Percentiles rank a stretch among this genome's conserved stretches.
Conservation (phyloP, 2,797 vertebrate species). For the Thunnus albacares region DNA sequence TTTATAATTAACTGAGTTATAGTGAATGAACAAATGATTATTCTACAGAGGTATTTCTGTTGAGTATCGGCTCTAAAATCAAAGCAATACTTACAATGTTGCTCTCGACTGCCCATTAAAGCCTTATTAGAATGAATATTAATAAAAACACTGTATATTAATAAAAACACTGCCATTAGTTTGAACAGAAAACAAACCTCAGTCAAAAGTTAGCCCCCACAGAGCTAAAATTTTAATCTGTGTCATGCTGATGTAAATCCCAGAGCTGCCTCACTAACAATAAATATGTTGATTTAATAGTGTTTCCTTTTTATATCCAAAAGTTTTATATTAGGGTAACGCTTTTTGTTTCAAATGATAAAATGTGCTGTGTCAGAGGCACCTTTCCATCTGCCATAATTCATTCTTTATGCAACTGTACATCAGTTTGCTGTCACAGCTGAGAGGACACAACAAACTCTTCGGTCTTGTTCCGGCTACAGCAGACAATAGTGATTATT, state of each 20-base stretch:
- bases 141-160: neutral
- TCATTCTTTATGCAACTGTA: constrained; percentile 50
- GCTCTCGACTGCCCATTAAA: neutral
- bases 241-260: constrained; percentile 21
- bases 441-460: constrained; percentile 59
- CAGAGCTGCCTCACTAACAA: constrained; percentile 30
- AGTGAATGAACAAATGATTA: constrained; percentile 55
- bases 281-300: constrained; percentile 35
- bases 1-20: constrained; percentile 60
- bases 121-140: neutral
- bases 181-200: constrained; percentile 8
- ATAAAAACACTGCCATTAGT: neutral
- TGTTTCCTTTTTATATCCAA: constrained; percentile 20
- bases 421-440: constrained; percentile 57
- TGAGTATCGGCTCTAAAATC: constrained; percentile 17
- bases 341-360: constrained; percentile 43
- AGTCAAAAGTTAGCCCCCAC: neutral
- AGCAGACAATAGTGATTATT: constrained; percentile 58
- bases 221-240: constrained; percentile 22
- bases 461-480: constrained; percentile 27
- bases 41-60: constrained; percentile 42
- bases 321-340: constrained; percentile 27
- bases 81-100: neutral
- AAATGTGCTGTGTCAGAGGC: constrained; percentile 63
- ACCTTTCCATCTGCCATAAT: constrained; percentile 45